A percentile compares a stretch with the other conserved stretches of the same genome.
phyloP scores from a whole-genome alignment of 37 sponge, comb jelly and placozoan genomes.

The Lycopodina hypogea region DNA sequence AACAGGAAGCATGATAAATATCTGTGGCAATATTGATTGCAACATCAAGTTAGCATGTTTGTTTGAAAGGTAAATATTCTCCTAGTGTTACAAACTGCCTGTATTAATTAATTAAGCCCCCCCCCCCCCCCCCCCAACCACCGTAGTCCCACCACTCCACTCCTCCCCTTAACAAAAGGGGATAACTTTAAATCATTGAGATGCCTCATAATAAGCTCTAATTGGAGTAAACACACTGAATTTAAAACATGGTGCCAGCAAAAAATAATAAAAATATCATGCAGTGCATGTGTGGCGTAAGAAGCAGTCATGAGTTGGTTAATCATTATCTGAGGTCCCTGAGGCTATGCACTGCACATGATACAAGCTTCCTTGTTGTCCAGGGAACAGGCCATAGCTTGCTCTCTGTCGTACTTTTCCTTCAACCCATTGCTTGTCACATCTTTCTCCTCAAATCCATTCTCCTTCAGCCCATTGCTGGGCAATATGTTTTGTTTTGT shows the following conservation, averaged over 20 bases:
- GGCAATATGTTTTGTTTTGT: background rate
- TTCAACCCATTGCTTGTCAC: background rate
- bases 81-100: too few relatives aligned
- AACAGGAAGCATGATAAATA: too few relatives aligned
- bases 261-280: background rate
- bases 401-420: constrained; percentile 8
- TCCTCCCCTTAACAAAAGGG: background rate
- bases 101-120: too few relatives aligned
- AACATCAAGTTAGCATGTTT: too few relatives aligned
- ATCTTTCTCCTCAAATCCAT: background rate
- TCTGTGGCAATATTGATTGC: too few relatives aligned
- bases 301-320: too few relatives aligned
- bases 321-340: too few relatives aligned
- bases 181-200: too few relatives aligned
- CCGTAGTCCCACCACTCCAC: background rate
- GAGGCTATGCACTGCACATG: constrained; percentile 84
- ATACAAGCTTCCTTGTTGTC: constrained; percentile 88
- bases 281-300: too few relatives aligned
- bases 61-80: too few relatives aligned
- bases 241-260: background rate
- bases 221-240: background rate
- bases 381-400: constrained; percentile 75
- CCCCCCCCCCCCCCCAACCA: too few relatives aligned
- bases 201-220: background rate
- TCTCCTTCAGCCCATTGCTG: background rate